Base-by-base conservation (phyloP, 2,888 invertebrate genomes). In the Drosophila nr. perissopoda region DNA sequence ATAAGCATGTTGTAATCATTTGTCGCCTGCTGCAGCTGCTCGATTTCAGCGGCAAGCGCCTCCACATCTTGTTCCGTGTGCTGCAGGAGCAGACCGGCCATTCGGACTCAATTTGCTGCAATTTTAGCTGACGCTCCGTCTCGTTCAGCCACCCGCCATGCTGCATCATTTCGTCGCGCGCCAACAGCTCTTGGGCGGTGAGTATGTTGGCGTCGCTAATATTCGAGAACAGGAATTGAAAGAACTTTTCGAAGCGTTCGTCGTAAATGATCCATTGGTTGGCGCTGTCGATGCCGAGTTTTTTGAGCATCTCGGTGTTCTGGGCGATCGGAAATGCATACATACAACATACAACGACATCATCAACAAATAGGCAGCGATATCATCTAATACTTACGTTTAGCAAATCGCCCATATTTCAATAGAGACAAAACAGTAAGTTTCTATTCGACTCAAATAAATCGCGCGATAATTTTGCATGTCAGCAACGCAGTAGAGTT, bases 201-300 rank as follows among this genome's bases (percentile, higher is more conserved):
- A 93, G 76, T 51, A 93, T 91, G 69, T 93, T 93, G 1, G 78
- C 82, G 57, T 92, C 91, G 0, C 84, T 89, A 6, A 93, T 90
- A 56, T 90, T 91, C 6, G 90, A 88, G 0, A 91, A 83, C 62
- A 93, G 78, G 64, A 91, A 92, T 16, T 81, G 82, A 51, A 93
- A 93, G 52, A 93, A 92, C 42, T 88, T 88, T 68, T 91, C 87
- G 64, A 92, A 91, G 33, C 86, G 79, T 53, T 93, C 92, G 54
- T 92, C 92, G 54, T 92, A 92, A 10, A 93, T 85, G 13, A 93
- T 89, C 93, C 93, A 93, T 64, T 92, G 91, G 56, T 91, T 91
- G 5, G 89, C 87, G 34, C 80, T 89, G 73, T 92, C 91, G 57
- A 92, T 87, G 5, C 91, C 91, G n/a, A 93, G 86, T 68, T 92